Evolutionary conservation across 2,113 vertebrate species (phyloP).

Genomic region (Tetrao urogallus): DNA sequence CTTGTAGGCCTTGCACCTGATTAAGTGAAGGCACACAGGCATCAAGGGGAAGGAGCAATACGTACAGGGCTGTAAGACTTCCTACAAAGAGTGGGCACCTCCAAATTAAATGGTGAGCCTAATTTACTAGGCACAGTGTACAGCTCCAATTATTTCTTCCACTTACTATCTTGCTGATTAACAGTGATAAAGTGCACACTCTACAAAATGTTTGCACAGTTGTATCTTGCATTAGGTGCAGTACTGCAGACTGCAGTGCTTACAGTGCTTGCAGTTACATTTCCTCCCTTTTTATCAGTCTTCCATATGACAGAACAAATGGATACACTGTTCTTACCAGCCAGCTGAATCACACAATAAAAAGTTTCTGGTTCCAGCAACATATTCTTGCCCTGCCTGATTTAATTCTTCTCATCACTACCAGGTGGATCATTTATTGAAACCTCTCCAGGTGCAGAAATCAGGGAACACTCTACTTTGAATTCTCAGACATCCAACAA

Average conservation of each 20-base stretch:
- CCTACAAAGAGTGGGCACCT: neutral
- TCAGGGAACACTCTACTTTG: neutral
- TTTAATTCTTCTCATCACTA: neutral
- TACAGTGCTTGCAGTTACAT: neutral
- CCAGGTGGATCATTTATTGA: neutral
- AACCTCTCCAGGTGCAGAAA: neutral
- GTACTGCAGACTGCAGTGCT: neutral
- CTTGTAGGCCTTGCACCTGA: neutral
- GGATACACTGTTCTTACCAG: constrained; percentile 37
- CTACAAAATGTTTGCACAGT: neutral
- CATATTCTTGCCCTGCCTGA: neutral
- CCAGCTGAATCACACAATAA: constrained; percentile 44
- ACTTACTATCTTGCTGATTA: neutral
- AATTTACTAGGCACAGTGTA: neutral
- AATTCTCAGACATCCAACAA: neutral
- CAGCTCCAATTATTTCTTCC: neutral
- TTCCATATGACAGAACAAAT: neutral
- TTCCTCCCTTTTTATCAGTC: neutral
- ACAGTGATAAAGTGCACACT: neutral
- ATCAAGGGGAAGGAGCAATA: neutral
- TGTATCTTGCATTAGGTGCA: neutral
- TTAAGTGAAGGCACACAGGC: neutral
- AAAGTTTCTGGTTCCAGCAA: constrained; percentile 29
- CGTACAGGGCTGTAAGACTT: neutral
- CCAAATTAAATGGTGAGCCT: neutral